A percentile compares a stretch with the other conserved stretches of the same genome.
Evolutionary conservation across 2,113 vertebrate species (phyloP).

Genomic region (Psilopogon haemacephalus): DNA sequence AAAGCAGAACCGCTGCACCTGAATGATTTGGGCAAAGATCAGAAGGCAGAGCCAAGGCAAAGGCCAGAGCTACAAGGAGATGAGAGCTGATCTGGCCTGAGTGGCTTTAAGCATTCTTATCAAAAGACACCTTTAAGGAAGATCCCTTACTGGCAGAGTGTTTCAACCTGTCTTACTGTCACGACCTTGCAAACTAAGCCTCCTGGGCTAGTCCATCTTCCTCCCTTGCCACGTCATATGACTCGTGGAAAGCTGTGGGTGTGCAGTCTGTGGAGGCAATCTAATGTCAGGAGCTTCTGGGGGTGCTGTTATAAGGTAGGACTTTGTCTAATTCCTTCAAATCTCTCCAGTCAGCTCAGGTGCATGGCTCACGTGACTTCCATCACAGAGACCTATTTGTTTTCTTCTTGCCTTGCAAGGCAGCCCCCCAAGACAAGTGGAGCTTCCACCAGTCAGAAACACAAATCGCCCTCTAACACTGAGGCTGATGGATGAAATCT

Average conservation of each 20-base stretch:
- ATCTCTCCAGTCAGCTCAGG: not conserved
- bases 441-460: not conserved
- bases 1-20: not conserved
- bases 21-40: not conserved
- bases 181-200: not conserved
- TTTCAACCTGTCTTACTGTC: constrained; percentile 2
- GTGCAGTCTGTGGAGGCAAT: not conserved
- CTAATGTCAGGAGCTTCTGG: not conserved
- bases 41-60: not conserved
- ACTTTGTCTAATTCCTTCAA: not conserved
- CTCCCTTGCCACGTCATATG: not conserved
- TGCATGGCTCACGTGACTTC: not conserved
- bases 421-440: not conserved
- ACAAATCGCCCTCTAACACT: not conserved
- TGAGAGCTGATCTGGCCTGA: not conserved
- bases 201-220: not conserved
- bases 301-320: not conserved
- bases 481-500: not conserved
- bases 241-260: not conserved
- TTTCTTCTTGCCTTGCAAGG: not conserved
- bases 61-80: not conserved
- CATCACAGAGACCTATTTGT: not conserved
- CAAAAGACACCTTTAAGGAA: not conserved
- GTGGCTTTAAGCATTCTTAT: not conserved
- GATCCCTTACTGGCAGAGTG: not conserved